These are phyloP conservation scores for Etheostoma nigrum DNA, from an alignment of 2,797 vertebrate genomes.

Conservation along the genomic window DNA sequence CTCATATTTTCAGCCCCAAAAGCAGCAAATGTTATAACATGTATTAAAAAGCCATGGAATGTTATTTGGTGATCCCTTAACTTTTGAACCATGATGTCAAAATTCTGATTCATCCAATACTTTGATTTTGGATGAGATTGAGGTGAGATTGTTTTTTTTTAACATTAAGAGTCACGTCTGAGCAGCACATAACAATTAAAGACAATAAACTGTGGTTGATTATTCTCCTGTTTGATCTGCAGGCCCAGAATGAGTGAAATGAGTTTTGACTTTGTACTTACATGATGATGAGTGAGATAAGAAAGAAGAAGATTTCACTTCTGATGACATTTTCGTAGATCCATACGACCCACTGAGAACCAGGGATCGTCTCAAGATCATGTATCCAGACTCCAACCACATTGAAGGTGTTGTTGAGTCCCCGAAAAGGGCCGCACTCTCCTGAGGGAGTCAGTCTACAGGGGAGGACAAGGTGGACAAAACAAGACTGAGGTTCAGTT, in stretches of 20 bases:
- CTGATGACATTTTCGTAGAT: constrained; percentile 90
- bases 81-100: background rate
- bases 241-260: background rate
- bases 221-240: background rate
- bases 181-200: background rate
- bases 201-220: background rate
- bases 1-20: background rate
- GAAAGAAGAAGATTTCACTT: constrained; percentile 93
- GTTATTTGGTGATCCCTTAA: background rate
- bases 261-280: constrained; percentile 78
- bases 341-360: constrained; percentile 88
- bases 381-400: constrained; percentile 87
- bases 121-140: too few species aligned
- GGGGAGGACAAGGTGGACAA: constrained; percentile 6
- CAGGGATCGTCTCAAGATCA: constrained; percentile 51
- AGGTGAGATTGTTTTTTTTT: background rate
- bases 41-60: background rate
- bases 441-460: constrained; percentile 89
- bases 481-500: background rate
- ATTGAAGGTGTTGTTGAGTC: constrained; percentile 85
- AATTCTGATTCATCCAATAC: background rate
- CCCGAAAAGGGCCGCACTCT: constrained; percentile 91
- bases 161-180: background rate
- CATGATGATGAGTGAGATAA: constrained; percentile 87
- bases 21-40: background rate